Base-by-base conservation (phyloP, 2,888 invertebrate species). In the Tanytarsus gracilentus region DNA sequence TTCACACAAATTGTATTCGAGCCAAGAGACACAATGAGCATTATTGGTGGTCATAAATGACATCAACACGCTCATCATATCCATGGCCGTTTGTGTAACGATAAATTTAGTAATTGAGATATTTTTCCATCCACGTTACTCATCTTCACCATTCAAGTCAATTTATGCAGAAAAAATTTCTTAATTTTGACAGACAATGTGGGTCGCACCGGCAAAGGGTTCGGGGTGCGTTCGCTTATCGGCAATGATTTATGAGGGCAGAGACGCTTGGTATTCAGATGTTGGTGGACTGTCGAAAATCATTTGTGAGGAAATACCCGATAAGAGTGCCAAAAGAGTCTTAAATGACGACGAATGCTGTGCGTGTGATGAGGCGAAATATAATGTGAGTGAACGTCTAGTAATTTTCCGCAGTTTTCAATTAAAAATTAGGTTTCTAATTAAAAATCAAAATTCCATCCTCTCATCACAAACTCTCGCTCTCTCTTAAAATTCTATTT, bases 361-460 rank as follows among this genome's bases (percentile, higher is more conserved):
- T 74, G 92, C 96, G 7, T 96, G 96, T 71, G 94, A 95, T 69
- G 93, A 95, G 69, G 98, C 97, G 62, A 93, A 94, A 72, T 98
- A 98, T 73, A 88, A 84, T 74, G 88, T 89, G 68, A 74, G 68
- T 65, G 7, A 36, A 51, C 11, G 30, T 26, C 30, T 7, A 30
- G 7, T 30, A 30, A 30, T 9, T 7, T 9, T 30, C 30, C 7
- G n/a, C n/a, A n/a, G n/a, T n/a, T n/a, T n/a, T n/a, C n/a, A n/a
- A n/a, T 30, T 52, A 6, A 18, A 3, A 30, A 9, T 25, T n/a
- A n/a, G n/a, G n/a, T n/a, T n/a, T n/a, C n/a, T n/a, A n/a, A n/a
- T n/a, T n/a, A n/a, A 51, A 14, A 51, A 30, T 26, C 26, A 9
- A n/a, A 26, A 30, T 14, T 51, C 16, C 25, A 14, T 50, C n/a